Conservation (phyloP, 2,797 vertebrate species). For the Anomalospiza imberbis region DNA sequence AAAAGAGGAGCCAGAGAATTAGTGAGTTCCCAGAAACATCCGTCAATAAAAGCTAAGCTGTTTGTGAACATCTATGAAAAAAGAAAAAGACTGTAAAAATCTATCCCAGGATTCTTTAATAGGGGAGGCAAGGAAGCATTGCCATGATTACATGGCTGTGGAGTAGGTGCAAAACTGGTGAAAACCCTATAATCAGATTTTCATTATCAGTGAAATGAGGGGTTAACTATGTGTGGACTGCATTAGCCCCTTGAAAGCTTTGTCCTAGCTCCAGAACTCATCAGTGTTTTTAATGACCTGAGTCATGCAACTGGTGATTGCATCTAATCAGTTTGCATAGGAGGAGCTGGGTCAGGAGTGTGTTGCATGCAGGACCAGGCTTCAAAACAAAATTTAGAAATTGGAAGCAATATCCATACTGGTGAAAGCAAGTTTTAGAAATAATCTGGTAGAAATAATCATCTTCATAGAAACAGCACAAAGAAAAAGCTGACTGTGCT, state of each 20-base stretch:
- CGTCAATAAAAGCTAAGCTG: not conserved
- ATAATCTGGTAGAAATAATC: not conserved
- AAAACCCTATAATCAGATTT: not conserved
- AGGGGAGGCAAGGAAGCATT: not conserved
- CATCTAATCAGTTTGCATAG: not conserved
- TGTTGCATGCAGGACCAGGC: not conserved
- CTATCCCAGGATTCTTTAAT: not conserved
- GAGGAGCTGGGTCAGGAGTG: not conserved
- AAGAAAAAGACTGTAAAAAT: not conserved
- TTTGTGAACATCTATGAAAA: not conserved
- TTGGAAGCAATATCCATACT: not conserved
- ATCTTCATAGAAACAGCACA: not conserved
- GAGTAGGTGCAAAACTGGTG: not conserved
- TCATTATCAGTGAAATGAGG: not conserved
- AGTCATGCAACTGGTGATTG: not conserved
- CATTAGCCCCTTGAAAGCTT: not conserved
- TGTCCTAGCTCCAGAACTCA: not conserved
- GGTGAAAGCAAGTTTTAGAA: not conserved
- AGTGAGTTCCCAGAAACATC: not conserved
- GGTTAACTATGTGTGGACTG: not conserved
- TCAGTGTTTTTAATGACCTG: not conserved
- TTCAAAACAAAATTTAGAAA: not conserved
- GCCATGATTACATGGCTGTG: not conserved
- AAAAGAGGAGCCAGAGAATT: not conserved
- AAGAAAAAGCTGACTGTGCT: not conserved